Conservation (phyloP, 2,888 invertebrate genomes). For the Gryllus longicercus region DNA sequence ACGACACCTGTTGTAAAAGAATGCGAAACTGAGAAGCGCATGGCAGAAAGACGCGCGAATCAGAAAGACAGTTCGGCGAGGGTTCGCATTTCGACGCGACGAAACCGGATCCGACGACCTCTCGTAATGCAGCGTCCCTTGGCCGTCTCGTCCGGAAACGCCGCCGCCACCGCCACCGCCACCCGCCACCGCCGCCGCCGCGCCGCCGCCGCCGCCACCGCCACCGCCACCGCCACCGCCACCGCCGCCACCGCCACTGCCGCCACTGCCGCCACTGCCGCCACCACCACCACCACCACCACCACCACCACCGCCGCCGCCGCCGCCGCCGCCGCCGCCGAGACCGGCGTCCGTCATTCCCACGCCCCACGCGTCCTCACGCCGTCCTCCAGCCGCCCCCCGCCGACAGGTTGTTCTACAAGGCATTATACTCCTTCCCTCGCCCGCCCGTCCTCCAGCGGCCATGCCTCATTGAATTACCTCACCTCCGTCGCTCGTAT, state of each 20-base stretch:
- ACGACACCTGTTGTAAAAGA: no score
- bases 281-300: not conserved
- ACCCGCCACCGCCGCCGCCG: not conserved
- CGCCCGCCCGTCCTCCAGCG: not conserved
- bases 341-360: not conserved
- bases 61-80: no score
- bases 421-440: not conserved
- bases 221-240: not conserved
- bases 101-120: no score
- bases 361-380: not conserved
- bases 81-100: no score
- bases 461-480: not conserved
- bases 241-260: not conserved
- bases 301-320: not conserved
- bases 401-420: not conserved
- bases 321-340: not conserved
- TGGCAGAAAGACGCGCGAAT: no score
- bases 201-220: not conserved
- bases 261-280: not conserved
- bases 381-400: not conserved
- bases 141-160: no score
- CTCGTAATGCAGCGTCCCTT: no score
- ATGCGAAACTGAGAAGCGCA: no score
- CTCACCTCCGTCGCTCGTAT: constrained; percentile 4
- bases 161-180: not conserved